These are phyloP conservation scores for Anneissia japonica DNA, from an alignment of 35 echinoderm and acorn worm genomes.

Conservation along the genomic window DNA sequence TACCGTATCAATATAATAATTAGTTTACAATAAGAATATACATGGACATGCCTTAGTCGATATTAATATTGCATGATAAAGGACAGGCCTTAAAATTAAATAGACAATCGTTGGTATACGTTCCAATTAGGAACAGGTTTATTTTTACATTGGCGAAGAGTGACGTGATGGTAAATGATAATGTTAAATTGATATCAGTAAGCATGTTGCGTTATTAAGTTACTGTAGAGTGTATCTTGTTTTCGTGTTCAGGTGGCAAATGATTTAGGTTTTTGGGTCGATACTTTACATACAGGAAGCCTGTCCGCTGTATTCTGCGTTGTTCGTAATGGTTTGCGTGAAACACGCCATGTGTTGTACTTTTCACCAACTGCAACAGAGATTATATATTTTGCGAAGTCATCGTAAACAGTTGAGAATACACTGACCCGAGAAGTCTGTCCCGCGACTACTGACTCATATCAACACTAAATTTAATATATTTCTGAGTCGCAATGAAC, in stretches of 20 bases:
- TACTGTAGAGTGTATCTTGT: not conserved
- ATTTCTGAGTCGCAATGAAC: not conserved
- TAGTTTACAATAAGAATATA: not conserved
- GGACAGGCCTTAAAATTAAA: not conserved
- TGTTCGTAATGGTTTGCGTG: not conserved
- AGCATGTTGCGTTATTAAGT: not conserved
- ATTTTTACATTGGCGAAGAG: not conserved
- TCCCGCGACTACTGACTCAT: not conserved
- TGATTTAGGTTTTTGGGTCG: not conserved
- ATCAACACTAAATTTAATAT: not conserved
- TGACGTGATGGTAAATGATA: not conserved
- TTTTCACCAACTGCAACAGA: not conserved
- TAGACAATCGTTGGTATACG: not conserved
- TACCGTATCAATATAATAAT: not conserved
- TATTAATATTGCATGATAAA: not conserved
- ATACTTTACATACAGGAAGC: not conserved
- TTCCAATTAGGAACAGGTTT: not conserved
- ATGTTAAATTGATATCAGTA: not conserved
- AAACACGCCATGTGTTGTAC: not conserved
- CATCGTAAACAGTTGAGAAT: not conserved
- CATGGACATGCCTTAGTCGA: not conserved
- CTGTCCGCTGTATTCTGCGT: not conserved
- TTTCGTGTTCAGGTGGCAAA: not conserved
- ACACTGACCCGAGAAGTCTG: not conserved
- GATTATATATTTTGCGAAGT: not conserved